phyloP scores from a whole-genome alignment of 2,113 vertebrate species.

The Rhabdomys dilectus region DNA sequence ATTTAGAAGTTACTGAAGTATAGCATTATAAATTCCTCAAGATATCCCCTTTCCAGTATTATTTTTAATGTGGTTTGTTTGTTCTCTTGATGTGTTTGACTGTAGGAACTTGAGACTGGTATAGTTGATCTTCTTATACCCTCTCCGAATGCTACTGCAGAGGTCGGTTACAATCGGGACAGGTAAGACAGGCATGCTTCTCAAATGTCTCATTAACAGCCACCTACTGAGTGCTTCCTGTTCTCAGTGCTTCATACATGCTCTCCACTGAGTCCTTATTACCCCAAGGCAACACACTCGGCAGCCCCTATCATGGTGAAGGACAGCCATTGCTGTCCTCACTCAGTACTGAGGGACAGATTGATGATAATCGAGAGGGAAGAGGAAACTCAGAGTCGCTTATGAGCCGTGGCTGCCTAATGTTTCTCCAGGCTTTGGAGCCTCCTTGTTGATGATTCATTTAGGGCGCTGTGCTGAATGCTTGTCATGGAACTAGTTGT shows the following conservation, averaged over 20 bases:
- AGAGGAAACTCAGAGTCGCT: background rate
- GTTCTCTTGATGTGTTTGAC: slow-evolving; percentile 43
- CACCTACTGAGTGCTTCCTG: background rate
- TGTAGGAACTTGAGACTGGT: slow-evolving; percentile 92
- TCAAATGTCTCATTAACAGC: background rate
- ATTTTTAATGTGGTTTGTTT: slow-evolving; percentile 47
- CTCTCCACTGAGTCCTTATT: background rate
- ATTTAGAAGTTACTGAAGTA: background rate
- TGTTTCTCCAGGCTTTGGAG: slow-evolving; percentile 6
- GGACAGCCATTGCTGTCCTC: background rate
- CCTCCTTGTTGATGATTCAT: background rate
- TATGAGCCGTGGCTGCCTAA: background rate
- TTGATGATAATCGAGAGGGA: background rate
- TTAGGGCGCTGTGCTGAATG: slow-evolving; percentile 11
- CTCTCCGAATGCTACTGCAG: slow-evolving; percentile 92
- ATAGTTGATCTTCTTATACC: slow-evolving; percentile 92
- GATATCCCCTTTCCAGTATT: slow-evolving; percentile 11
- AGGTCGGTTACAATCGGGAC: slow-evolving; percentile 93
- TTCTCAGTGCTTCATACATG: background rate
- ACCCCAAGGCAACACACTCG: background rate
- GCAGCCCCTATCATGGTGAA: background rate
- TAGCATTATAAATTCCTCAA: slow-evolving; percentile 21
- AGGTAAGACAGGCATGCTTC: slow-evolving; percentile 84
- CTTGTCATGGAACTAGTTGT: slow-evolving; percentile 40
- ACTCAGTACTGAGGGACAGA: background rate